Conservation (phyloP, 2,113 vertebrate genomes). For the Australoheros scitulus region DNA sequence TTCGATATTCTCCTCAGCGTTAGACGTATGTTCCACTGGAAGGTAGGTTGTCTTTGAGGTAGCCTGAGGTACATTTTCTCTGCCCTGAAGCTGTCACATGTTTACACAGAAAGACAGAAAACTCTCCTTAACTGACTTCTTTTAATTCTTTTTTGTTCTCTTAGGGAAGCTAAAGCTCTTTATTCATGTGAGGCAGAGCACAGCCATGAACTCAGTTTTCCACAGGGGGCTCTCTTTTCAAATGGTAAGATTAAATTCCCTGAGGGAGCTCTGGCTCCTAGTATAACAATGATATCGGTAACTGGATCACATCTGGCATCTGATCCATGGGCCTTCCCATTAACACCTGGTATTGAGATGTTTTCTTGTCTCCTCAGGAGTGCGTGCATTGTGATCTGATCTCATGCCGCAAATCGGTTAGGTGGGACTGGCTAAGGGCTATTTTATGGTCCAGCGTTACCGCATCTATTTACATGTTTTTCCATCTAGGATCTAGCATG, state of each 20-base stretch:
- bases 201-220: slow-evolving; percentile 95
- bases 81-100: not conserved
- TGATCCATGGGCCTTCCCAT: not conserved
- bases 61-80: not conserved
- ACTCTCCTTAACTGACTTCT: not conserved
- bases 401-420: not conserved
- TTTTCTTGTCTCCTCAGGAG: not conserved
- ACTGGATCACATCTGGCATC: not conserved
- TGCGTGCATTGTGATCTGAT: not conserved
- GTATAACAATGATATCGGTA: not conserved
- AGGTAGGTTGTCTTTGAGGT: slow-evolving; percentile 58
- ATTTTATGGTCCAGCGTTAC: not conserved
- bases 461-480: not conserved
- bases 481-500: not conserved
- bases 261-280: not conserved
- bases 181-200: slow-evolving; percentile 96
- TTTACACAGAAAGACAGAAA: not conserved
- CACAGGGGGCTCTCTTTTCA: slow-evolving; percentile 92
- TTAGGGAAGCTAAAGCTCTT: slow-evolving; percentile 94
- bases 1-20: slow-evolving; percentile 81
- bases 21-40: slow-evolving; percentile 80
- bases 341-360: not conserved
- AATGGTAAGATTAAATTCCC: slow-evolving; percentile 83
- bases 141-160: slow-evolving; percentile 40
- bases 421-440: not conserved